These are phyloP conservation scores for Odontomachus brunneus DNA, from an alignment of 1,140 invertebrate species.

Conservation along the genomic window DNA sequence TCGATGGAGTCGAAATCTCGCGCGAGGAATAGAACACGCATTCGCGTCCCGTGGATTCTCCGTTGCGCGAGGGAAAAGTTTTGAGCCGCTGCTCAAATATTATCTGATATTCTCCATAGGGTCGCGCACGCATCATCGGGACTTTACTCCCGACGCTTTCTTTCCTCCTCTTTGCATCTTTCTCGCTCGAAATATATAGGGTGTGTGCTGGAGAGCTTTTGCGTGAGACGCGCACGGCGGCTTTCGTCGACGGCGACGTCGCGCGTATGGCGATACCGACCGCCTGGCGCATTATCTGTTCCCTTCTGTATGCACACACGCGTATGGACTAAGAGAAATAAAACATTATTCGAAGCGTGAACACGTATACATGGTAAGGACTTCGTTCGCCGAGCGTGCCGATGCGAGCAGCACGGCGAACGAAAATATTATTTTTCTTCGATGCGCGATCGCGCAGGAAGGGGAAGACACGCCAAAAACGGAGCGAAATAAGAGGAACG, in stretches of 20 bases:
- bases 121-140: too few species aligned
- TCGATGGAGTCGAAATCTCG: too few species aligned
- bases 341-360: slow-evolving; percentile 24
- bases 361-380: not conserved
- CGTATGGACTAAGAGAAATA: slow-evolving; percentile 14
- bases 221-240: not conserved
- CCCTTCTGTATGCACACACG: not conserved
- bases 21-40: too few species aligned
- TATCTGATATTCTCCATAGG: too few species aligned
- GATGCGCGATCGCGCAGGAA: not conserved
- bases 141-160: too few species aligned
- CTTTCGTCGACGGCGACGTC: not conserved
- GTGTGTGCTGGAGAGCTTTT: too few species aligned
- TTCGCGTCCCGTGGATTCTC: too few species aligned
- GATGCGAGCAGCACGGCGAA: not conserved
- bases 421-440: slow-evolving; percentile 41
- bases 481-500: too few species aligned
- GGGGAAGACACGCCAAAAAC: not conserved
- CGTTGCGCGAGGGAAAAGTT: too few species aligned
- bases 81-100: too few species aligned
- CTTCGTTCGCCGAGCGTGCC: slow-evolving; percentile 26
- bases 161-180: too few species aligned
- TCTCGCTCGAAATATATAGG: too few species aligned
- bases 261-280: not conserved
- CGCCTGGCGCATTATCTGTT: slow-evolving; percentile 6